Conservation (phyloP, 2,797 vertebrate genomes). For the Pipistrellus nathusii region DNA sequence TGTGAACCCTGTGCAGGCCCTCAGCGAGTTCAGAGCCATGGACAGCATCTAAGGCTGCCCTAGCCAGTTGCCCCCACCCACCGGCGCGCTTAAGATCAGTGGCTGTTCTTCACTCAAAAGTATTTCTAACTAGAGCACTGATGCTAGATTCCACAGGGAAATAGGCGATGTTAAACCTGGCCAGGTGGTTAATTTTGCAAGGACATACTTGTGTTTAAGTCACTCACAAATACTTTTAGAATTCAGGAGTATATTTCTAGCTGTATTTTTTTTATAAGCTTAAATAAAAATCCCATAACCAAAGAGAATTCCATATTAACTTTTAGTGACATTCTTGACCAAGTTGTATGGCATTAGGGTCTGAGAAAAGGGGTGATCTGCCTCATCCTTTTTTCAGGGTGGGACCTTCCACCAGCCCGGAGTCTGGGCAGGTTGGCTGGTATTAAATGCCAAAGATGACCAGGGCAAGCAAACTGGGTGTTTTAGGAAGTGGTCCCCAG, state of each 20-base stretch:
- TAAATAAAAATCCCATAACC: conserved; percentile 84
- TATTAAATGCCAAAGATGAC: neutral
- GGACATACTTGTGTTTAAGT: conserved; percentile 76
- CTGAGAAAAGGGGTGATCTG: neutral
- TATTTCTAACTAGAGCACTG: conserved; percentile 86
- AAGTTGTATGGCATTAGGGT: neutral
- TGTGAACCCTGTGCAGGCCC: conserved; percentile 96
- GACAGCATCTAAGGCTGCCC: conserved; percentile 93
- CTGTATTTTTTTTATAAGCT: conserved; percentile 86
- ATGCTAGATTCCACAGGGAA: conserved; percentile 79
- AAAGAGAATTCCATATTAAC: conserved; percentile 85
- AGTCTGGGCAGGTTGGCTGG: neutral
- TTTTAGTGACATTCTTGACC: conserved; percentile 71
- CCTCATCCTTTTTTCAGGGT: neutral
- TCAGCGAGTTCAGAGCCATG: conserved; percentile 99
- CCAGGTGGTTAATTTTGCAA: conserved; percentile 74
- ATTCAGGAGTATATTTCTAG: conserved; percentile 84
- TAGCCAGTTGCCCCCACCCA: neutral
- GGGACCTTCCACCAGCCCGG: neutral
- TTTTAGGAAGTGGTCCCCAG: neutral
- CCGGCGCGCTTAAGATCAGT: neutral
- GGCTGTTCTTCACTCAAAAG: conserved; percentile 71
- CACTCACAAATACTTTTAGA: conserved; percentile 81
- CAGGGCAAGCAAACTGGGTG: neutral
- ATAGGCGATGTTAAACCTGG: conserved; percentile 69